Percentiles rank a stretch among this genome's conserved stretches.
These are phyloP conservation scores for Columba guinea DNA, from an alignment of 2,797 vertebrate species.

Conservation along the genomic window DNA sequence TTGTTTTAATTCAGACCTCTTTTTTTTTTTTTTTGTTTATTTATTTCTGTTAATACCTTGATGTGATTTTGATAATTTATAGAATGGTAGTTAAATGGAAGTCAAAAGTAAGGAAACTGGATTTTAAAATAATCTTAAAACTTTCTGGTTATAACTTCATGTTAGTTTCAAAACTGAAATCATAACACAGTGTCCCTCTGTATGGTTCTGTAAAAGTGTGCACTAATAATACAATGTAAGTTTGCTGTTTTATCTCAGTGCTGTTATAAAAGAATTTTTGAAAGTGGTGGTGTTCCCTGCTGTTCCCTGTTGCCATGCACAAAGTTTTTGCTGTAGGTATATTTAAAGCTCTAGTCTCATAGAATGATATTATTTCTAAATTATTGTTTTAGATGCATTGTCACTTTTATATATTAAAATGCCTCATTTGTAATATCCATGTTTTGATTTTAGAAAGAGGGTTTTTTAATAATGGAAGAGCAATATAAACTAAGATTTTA, in stretches of 20 bases:
- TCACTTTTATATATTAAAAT: neutral
- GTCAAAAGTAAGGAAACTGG: neutral
- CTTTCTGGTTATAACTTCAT: neutral
- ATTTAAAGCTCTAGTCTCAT: neutral
- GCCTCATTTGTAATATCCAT: neutral
- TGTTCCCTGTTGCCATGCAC: neutral
- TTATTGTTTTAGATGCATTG: neutral
- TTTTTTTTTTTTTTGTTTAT: neutral
- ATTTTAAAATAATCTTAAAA: neutral
- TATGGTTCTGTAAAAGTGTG: neutral
- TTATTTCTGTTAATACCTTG: neutral
- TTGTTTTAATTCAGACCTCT: neutral
- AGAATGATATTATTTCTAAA: neutral
- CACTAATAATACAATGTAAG: neutral
- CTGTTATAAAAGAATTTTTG: neutral
- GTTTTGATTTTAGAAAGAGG: neutral
- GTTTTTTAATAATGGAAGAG: neutral
- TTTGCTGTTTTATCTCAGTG: neutral
- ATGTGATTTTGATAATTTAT: neutral
- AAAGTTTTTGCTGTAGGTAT: neutral
- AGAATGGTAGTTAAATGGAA: neutral
- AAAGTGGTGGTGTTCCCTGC: neutral
- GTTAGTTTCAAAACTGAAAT: neutral
- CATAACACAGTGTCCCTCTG: neutral
- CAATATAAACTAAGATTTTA: neutral